These are phyloP conservation scores for Spicauda simplicius DNA, from an alignment of 2,888 invertebrate genomes.

Conservation along the genomic window DNA sequence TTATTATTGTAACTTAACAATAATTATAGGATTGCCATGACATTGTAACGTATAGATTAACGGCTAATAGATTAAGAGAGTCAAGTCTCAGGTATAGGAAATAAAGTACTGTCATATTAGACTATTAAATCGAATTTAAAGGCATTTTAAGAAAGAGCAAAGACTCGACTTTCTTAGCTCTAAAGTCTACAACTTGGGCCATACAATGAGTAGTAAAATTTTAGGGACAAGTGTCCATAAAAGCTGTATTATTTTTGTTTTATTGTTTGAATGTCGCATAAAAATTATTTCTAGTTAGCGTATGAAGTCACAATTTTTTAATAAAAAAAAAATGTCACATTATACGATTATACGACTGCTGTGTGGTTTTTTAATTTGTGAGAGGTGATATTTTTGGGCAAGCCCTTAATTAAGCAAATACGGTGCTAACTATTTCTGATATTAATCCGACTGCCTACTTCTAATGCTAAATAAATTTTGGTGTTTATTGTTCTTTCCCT, in stretches of 20 bases:
- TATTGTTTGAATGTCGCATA: slow-evolving; percentile 69
- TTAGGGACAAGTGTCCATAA: slow-evolving; percentile 72
- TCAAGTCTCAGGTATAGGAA: no score
- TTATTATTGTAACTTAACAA: no score
- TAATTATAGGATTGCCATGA: no score
- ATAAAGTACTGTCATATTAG: no score
- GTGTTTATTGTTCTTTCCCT: not conserved
- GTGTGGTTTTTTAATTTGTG: slow-evolving; percentile 36
- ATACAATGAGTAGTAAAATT: slow-evolving; percentile 58
- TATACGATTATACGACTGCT: slow-evolving; percentile 10
- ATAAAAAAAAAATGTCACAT: slow-evolving; percentile 26
- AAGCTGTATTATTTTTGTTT: slow-evolving; percentile 68
- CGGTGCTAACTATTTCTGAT: slow-evolving; percentile 20
- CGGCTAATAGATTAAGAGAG: no score
- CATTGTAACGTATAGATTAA: no score
- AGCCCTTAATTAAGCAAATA: slow-evolving; percentile 28
- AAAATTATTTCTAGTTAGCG: slow-evolving; percentile 58
- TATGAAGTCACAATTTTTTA: slow-evolving; percentile 46
- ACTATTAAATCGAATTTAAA: no score
- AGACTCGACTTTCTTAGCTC: not conserved
- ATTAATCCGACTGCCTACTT: not conserved
- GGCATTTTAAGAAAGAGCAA: not conserved
- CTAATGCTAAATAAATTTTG: not conserved
- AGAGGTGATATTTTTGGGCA: slow-evolving; percentile 25
- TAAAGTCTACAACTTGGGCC: slow-evolving; percentile 44